Conservation (phyloP, 2,888 invertebrate species). For the Platycnemis pennipes region DNA sequence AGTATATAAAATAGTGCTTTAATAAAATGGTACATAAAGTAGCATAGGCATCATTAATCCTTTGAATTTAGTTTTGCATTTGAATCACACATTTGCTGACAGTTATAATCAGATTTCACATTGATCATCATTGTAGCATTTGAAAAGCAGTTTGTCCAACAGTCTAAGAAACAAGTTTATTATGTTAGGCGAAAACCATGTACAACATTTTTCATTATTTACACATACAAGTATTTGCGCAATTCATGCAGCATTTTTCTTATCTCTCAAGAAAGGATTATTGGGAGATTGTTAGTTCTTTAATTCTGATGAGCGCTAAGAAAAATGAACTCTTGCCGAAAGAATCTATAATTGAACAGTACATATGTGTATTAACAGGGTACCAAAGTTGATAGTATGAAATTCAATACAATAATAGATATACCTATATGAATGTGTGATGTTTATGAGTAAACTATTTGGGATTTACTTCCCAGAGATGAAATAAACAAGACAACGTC, state of each 20-base stretch:
- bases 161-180: slow-evolving; percentile 39
- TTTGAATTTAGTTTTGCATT: slow-evolving; percentile 56
- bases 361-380: not conserved
- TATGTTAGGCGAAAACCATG: slow-evolving; percentile 32
- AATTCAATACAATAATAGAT: no score
- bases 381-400: not conserved
- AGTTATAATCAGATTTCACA: slow-evolving; percentile 56
- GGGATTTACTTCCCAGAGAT: no score
- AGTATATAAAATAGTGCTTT: slow-evolving; percentile 64
- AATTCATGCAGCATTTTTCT: slow-evolving; percentile 24
- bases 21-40: slow-evolving; percentile 65
- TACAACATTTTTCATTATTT: slow-evolving; percentile 52
- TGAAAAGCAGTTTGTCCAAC: slow-evolving; percentile 36
- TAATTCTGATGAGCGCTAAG: not conserved
- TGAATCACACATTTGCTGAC: slow-evolving; percentile 48
- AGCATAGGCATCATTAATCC: slow-evolving; percentile 60
- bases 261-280: not conserved
- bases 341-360: not conserved
- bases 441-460: no score
- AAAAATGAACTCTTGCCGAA: not conserved
- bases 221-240: not conserved
- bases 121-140: slow-evolving; percentile 60
- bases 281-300: not conserved
- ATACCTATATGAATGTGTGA: no score
- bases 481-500: no score